Percentiles rank a stretch among this genome's conserved stretches.
Evolutionary conservation across 2,113 vertebrate genomes (phyloP).

Genomic region (Atrichornis clamosus): DNA sequence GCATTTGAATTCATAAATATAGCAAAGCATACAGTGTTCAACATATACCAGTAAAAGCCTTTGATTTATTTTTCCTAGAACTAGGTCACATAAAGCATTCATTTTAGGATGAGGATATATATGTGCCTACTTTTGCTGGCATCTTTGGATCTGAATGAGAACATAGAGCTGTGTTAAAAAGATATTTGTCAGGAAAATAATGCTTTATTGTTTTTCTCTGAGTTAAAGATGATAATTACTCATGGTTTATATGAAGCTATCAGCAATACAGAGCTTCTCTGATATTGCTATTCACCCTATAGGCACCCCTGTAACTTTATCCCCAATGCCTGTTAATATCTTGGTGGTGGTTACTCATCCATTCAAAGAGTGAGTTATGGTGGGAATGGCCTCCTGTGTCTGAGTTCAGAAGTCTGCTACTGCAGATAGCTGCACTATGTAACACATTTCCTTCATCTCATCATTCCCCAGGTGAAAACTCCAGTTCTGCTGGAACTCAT

Average conservation of each 20-base stretch:
- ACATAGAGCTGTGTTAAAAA: not conserved
- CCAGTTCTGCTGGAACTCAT: not conserved
- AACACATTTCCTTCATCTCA: not conserved
- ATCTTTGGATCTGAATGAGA: not conserved
- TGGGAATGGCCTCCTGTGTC: not conserved
- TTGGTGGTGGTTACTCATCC: not conserved
- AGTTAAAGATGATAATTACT: constrained; percentile 31
- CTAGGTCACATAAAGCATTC: constrained; percentile 32
- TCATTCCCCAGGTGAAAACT: not conserved
- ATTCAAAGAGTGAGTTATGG: not conserved
- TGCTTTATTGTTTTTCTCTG: constrained; percentile 6
- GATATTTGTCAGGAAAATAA: constrained; percentile 23
- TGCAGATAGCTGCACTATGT: not conserved
- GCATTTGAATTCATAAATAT: constrained; percentile 56
- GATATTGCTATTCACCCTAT: not conserved
- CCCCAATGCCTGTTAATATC: not conserved
- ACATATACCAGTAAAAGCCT: constrained; percentile 21
- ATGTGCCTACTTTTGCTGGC: not conserved
- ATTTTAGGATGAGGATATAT: not conserved
- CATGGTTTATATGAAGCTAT: not conserved
- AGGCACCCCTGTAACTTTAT: not conserved
- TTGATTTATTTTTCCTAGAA: constrained; percentile 54
- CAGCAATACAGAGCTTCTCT: not conserved
- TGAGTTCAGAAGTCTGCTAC: not conserved
- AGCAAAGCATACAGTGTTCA: not conserved